These are phyloP conservation scores for Corythaeola cristata DNA, from an alignment of 2,113 vertebrate species.

Conservation along the genomic window DNA sequence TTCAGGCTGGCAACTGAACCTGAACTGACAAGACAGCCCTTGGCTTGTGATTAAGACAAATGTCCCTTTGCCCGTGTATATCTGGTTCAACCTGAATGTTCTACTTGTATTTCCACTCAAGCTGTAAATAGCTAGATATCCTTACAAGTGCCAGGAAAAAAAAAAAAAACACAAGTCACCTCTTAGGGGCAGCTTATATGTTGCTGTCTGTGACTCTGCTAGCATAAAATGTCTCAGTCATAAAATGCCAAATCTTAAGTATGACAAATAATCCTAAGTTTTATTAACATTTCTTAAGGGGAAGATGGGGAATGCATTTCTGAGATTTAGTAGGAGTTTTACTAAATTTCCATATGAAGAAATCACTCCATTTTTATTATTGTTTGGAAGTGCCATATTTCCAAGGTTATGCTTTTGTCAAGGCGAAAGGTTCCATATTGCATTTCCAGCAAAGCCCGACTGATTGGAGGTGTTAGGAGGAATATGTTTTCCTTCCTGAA, in stretches of 20 bases:
- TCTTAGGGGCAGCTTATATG: not conserved
- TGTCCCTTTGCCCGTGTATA: not conserved
- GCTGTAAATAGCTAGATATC: not conserved
- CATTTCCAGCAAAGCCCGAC: constrained; percentile 75
- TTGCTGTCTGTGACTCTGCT: not conserved
- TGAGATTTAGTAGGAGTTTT: not conserved
- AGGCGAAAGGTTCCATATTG: constrained; percentile 80
- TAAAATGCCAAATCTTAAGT: constrained; percentile 3
- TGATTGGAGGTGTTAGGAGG: constrained; percentile 83
- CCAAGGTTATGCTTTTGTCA: constrained; percentile 77
- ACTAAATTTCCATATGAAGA: constrained; percentile 20
- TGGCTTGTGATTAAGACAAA: not conserved
- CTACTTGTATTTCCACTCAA: not conserved
- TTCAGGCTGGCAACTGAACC: not conserved
- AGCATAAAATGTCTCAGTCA: not conserved
- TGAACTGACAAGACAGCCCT: not conserved
- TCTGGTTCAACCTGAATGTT: not conserved
- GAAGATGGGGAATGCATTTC: constrained; percentile 9
- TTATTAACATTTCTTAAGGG: constrained; percentile 39
- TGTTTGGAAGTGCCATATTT: constrained; percentile 58
- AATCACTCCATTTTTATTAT: constrained; percentile 2
- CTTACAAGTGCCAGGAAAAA: not conserved
- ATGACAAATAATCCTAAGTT: constrained; percentile 26
- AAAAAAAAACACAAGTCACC: not conserved
- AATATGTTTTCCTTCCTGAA: constrained; percentile 82